phyloP scores from a whole-genome alignment of 2,113 vertebrate species.

The Eubucco bourcierii region DNA sequence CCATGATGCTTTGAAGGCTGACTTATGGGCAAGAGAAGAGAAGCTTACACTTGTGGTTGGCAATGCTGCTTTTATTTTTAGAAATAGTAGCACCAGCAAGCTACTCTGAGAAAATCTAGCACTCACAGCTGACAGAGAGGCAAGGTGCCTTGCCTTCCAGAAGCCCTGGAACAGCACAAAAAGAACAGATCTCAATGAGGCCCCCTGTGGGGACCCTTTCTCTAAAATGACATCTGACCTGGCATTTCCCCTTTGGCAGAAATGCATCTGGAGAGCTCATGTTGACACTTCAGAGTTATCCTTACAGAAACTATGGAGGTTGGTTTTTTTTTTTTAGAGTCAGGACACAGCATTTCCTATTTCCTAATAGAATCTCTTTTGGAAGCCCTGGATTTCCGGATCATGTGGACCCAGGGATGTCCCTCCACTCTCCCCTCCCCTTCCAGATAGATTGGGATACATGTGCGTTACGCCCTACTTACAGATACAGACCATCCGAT shows the following conservation, averaged over 20 bases:
- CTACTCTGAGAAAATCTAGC: not conserved
- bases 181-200: not conserved
- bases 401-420: not conserved
- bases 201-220: not conserved
- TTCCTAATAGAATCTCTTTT: not conserved
- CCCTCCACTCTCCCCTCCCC: not conserved
- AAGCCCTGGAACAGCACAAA: not conserved
- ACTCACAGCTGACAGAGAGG: not conserved
- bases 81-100: not conserved
- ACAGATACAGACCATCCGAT: not conserved
- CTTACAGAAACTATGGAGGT: not conserved
- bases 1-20: not conserved
- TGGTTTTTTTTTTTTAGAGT: not conserved
- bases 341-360: not conserved
- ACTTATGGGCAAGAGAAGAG: not conserved
- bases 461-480: not conserved
- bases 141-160: not conserved
- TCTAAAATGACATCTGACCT: not conserved
- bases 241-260: not conserved
- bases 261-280: not conserved
- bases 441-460: not conserved
- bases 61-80: not conserved
- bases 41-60: not conserved
- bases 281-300: not conserved
- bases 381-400: not conserved